Conservation (phyloP, 2,113 vertebrate species). For the Capricornis sumatraensis region DNA sequence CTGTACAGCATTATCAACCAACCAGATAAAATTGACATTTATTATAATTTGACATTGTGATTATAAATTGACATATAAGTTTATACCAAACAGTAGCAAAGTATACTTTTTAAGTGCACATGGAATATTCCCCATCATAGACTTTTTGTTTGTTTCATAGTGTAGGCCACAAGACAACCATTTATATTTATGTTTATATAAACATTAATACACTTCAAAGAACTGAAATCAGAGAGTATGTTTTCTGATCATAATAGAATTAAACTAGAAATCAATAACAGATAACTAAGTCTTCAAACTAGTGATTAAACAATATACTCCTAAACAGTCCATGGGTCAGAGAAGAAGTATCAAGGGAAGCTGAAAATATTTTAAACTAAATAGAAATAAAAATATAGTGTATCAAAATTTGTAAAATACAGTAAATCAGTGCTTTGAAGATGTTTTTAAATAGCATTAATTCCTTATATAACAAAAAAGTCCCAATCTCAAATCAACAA, state of each 20-base stretch:
- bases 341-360: background rate
- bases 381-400: background rate
- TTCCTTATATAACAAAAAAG: background rate
- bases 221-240: background rate
- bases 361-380: background rate
- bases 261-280: background rate
- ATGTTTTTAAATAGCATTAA: background rate
- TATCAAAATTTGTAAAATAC: background rate
- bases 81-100: background rate
- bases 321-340: background rate
- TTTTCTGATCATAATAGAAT: background rate
- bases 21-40: background rate
- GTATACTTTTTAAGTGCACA: background rate
- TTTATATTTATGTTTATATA: background rate
- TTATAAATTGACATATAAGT: background rate
- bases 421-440: background rate
- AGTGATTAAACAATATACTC: background rate
- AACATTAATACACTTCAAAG: background rate
- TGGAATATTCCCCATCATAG: background rate
- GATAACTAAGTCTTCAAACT: background rate
- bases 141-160: background rate
- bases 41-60: background rate
- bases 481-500: background rate
- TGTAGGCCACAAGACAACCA: background rate
- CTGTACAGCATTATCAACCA: background rate